Evolutionary conservation across 2,797 vertebrate genomes (phyloP).

Genomic region (Anguilla megastoma): DNA sequence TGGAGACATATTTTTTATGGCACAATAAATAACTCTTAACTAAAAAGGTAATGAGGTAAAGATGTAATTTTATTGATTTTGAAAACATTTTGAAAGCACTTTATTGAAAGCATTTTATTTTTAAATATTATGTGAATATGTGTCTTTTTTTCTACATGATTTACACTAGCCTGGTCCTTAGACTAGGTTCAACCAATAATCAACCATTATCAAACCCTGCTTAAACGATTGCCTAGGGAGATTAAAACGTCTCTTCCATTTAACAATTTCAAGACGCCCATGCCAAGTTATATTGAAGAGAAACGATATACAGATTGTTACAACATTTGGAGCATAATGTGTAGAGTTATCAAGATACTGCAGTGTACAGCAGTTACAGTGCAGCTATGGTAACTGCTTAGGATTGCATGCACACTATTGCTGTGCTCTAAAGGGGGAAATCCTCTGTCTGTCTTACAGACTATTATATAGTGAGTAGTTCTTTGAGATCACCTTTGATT

Average conservation of each 20-base stretch:
- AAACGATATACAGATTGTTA: neutral
- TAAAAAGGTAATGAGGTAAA: neutral
- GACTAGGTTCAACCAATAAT: neutral
- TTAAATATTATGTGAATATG: neutral
- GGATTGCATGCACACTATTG: neutral
- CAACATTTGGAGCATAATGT: slow-evolving; percentile 3
- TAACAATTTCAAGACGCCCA: neutral
- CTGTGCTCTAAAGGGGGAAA: neutral
- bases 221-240: neutral
- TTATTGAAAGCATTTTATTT: neutral
- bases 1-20: neutral
- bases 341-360: neutral
- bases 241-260: neutral
- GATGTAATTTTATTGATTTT: neutral
- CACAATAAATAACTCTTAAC: neutral
- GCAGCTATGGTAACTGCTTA: neutral
- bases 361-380: neutral
- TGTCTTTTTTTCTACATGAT: neutral
- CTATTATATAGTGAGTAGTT: slow-evolving; percentile 60
- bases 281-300: neutral
- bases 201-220: neutral
- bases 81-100: neutral
- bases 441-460: slow-evolving; percentile 60
- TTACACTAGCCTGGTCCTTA: neutral
- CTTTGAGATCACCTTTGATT: slow-evolving; percentile 62